phyloP scores from a whole-genome alignment of 1,140 invertebrate species.

The Hycleus phaleratus region DNA sequence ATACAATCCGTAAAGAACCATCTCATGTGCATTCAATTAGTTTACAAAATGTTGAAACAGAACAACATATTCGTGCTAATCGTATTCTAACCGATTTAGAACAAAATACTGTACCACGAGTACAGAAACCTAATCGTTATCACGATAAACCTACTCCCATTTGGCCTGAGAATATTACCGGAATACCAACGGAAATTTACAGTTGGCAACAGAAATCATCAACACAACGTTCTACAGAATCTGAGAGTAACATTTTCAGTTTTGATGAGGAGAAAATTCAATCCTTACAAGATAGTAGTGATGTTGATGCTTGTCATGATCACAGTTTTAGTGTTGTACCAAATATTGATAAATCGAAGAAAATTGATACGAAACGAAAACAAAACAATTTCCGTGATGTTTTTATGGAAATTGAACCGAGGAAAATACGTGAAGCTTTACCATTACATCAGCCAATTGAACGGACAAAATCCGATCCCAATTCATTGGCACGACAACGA shows the following conservation, averaged over 20 bases:
- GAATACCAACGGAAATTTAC: conserved; percentile 47
- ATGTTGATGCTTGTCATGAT: conserved; percentile 25
- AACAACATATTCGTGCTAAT: conserved; percentile 47
- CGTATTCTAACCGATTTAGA: conserved; percentile 31
- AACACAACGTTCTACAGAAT: conserved; percentile 35
- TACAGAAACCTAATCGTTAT: conserved; percentile 23
- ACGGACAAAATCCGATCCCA: conserved; percentile 77
- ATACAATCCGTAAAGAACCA: conserved; percentile 43
- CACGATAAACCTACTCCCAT: conserved; percentile 43
- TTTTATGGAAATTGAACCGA: conserved; percentile 38
- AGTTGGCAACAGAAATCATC: conserved; percentile 21
- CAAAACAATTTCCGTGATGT: conserved; percentile 29
- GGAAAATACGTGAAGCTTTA: conserved; percentile 30
- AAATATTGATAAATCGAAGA: conserved; percentile 26
- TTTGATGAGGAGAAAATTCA: conserved; percentile 63
- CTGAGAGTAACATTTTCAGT: conserved; percentile 54
- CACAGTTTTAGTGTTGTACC: conserved; percentile 34
- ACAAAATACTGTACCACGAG: conserved; percentile 33
- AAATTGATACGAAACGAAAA: conserved; percentile 25
- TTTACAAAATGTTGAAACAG: conserved; percentile 58
- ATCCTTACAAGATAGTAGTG: conserved; percentile 44
- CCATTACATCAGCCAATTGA: conserved; percentile 62
- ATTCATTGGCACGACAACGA: conserved; percentile 59
- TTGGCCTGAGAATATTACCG: conserved; percentile 49
- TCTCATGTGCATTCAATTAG: conserved; percentile 56